Base-by-base conservation (phyloP, 2,888 invertebrate genomes). In the Strigamia transsilvanica region DNA sequence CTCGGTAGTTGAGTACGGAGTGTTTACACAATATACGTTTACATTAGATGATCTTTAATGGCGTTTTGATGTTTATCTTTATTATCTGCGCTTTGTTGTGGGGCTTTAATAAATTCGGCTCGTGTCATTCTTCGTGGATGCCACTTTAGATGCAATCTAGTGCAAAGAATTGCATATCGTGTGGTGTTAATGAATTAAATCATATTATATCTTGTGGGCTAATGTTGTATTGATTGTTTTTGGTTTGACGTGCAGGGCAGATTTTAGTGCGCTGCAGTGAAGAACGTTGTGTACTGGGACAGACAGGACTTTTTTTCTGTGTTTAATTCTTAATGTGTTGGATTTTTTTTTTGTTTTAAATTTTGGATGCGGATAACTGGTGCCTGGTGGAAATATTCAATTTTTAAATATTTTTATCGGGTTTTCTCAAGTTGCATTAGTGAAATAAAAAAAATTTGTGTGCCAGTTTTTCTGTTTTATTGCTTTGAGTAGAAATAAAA, bases 101-200 rank as follows among this genome's bases (percentile, higher is more conserved):
- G 46, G 46, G 46, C 46, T 46, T 46, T 46, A 46, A 46, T 46
- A 46, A 46, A 46, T 46, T 46, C 13, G 15, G 13, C 2, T 13
- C 2, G 46, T 46, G 46, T 46, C 46, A 46, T 46, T 46, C 46
- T 15, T 46, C 15, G 13, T 13, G 46, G 12, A 46, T 46, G 46
- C 46, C 61, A 66, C 61, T 66, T 66, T 66, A 66, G 61, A 66
- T 66, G 61, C 12, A 15, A 66, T 66, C 61, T 46, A 46, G 7
- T 46, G 46, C 12, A 46, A 46, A n/a, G 46, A 46, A 46, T 46
- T 46, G 46, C 15, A 46, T 15, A n/a, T n/a, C 46, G 46, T n/a
- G 46, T 5, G 46, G 46, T 46, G 46, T 46, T 46, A 46, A 46
- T 46, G 46, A 46, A 46, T 46, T 46, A 46, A 46, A 46, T 15